Conservation (phyloP, 2,797 vertebrate species). For the Pristis pectinata region DNA sequence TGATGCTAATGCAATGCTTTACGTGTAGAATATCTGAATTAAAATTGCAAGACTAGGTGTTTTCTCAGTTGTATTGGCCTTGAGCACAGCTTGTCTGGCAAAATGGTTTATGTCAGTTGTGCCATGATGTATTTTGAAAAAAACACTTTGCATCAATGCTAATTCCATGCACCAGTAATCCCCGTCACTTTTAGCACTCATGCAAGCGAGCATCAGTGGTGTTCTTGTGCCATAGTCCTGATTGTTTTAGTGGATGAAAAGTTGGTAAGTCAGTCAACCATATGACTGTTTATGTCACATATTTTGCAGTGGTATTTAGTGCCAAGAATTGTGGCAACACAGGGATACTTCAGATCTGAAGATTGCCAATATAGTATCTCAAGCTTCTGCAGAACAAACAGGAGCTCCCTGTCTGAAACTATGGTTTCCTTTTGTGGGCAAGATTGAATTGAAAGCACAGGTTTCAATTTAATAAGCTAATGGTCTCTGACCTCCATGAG, state of each 20-base stretch:
- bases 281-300: background rate
- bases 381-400: background rate
- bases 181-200: background rate
- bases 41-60: background rate
- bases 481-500: background rate
- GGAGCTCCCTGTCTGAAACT: background rate
- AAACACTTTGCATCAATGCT: background rate
- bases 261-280: background rate
- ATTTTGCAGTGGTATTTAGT: background rate
- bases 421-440: background rate
- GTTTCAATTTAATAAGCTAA: background rate
- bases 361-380: background rate
- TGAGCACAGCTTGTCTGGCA: background rate
- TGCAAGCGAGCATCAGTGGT: background rate
- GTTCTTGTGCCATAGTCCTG: background rate
- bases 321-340: background rate
- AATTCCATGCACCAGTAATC: constrained; percentile 21
- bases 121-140: background rate
- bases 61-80: background rate
- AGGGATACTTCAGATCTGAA: background rate
- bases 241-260: background rate
- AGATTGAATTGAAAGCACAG: background rate
- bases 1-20: background rate
- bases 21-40: background rate
- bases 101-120: background rate